Evolutionary conservation across 2,888 invertebrate genomes (phyloP), one percentile per base, ranked within the genome.

Genomic region (Liopterus haemorrhoidalis): DNA sequence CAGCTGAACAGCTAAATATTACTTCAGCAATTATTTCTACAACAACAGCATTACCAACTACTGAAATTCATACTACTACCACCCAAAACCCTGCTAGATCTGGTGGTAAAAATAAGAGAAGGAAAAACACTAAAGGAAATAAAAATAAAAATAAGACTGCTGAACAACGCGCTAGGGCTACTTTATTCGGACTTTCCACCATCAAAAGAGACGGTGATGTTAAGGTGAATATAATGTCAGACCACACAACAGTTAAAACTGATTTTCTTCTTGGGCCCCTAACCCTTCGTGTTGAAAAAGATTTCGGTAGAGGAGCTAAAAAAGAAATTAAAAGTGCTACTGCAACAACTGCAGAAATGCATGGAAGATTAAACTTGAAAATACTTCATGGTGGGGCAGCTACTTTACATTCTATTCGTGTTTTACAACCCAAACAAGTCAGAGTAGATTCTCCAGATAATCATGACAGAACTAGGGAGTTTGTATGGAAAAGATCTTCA

Each of bases 381-480:
- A 82, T 90, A 31, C 74, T 85, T 54, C 82, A 85, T 60, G 83
- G 87, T 52, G 84, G 85, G 3, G 81, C 82, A n/a, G 88, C 89
- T 22, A 83, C 86, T 9, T 68, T 90, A 45, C 86, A 88, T 65
- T 83, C 86, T 24, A 89, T 90, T 57, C 82, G 82, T 62, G 89
- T 90, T 40, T 74, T 87, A 49, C 89, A 90, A 62, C 89, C 89
- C 5, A 89, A 88, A 71, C 88, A 89, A 78, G 88, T 87, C 70
- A 78, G 88, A 57, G 85, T 90, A 14, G 89, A 89, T 61, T 86
- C 87, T 65, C 70, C 75, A 46, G 82, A 82, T 59, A 83, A 87
- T 61, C 87, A 88, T 62, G 89, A 89, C 66, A 79, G 85, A 59
- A 89, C 88, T 6, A 75, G 87, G 43, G 87, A 89, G 63, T 79